Conservation (phyloP, 2,888 invertebrate genomes). For the Habrosyne pyritoides region DNA sequence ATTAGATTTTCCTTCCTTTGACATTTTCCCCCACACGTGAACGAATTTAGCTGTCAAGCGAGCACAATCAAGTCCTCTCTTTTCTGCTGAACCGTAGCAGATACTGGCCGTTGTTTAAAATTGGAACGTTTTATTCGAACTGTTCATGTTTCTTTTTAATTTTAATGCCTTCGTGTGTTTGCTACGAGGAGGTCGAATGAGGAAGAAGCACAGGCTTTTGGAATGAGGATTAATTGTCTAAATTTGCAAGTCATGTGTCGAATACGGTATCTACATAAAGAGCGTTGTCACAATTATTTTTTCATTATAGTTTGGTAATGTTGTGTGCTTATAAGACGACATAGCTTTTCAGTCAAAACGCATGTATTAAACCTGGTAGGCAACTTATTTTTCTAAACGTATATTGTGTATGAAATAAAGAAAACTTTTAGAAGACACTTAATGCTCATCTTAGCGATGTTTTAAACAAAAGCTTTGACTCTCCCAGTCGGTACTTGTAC, state of each 20-base stretch:
- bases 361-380: too few relatives aligned
- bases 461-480: not conserved
- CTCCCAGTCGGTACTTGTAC: not conserved
- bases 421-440: not conserved
- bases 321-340: too few relatives aligned
- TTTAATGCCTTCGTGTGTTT: not conserved
- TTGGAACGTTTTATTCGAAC: constrained; percentile 2
- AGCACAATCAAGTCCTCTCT: constrained; percentile 39
- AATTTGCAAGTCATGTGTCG: too few relatives aligned
- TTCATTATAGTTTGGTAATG: too few relatives aligned
- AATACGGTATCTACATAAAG: too few relatives aligned
- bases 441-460: not conserved
- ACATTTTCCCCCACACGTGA: constrained; percentile 38
- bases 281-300: too few relatives aligned
- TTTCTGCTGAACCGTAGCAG: constrained; percentile 26
- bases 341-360: too few relatives aligned
- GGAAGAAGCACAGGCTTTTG: too few relatives aligned
- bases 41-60: constrained; percentile 48
- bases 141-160: not conserved
- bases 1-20: constrained; percentile 35
- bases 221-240: too few relatives aligned
- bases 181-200: too few relatives aligned
- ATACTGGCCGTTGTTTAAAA: constrained; percentile 18
- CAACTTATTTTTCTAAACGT: too few relatives aligned
- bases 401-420: not conserved